Percentiles rank a stretch among this genome's conserved stretches.
Conservation (phyloP, 2,113 vertebrate species). For the Rhinopithecus roxellana region DNA sequence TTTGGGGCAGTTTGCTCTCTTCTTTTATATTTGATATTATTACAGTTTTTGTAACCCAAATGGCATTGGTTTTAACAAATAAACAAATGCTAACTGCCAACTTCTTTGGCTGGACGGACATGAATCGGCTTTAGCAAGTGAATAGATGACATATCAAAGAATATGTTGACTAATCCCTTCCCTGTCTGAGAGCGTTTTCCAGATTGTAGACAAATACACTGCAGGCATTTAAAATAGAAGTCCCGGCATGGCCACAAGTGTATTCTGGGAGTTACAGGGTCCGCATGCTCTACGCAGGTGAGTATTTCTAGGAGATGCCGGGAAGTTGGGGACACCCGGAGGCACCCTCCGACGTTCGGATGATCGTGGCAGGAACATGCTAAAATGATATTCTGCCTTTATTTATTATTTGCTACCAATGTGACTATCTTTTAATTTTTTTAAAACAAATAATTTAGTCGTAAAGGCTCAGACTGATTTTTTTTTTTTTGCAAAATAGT, state of each 20-base stretch:
- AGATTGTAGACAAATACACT: neutral
- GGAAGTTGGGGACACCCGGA: neutral
- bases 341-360: neutral
- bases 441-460: conserved; percentile 78
- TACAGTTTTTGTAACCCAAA: conserved; percentile 21
- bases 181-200: conserved; percentile 39
- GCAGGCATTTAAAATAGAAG: conserved; percentile 48
- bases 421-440: conserved; percentile 63
- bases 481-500: conserved; percentile 77
- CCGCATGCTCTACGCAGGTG: conserved; percentile 64
- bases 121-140: conserved; percentile 17
- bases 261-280: conserved; percentile 26
- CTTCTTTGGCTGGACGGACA: conserved; percentile 29
- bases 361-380: neutral
- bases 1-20: neutral
- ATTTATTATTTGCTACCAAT: conserved; percentile 70
- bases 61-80: conserved; percentile 50
- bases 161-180: conserved; percentile 18
- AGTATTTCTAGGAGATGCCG: neutral
- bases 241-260: neutral
- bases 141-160: conserved; percentile 26
- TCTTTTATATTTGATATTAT: neutral
- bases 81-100: conserved; percentile 37
- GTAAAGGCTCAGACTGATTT: conserved; percentile 76
- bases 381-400: conserved; percentile 42